phyloP scores from a whole-genome alignment of 2,888 invertebrate species.

The Cylindroiulus punctatus region DNA sequence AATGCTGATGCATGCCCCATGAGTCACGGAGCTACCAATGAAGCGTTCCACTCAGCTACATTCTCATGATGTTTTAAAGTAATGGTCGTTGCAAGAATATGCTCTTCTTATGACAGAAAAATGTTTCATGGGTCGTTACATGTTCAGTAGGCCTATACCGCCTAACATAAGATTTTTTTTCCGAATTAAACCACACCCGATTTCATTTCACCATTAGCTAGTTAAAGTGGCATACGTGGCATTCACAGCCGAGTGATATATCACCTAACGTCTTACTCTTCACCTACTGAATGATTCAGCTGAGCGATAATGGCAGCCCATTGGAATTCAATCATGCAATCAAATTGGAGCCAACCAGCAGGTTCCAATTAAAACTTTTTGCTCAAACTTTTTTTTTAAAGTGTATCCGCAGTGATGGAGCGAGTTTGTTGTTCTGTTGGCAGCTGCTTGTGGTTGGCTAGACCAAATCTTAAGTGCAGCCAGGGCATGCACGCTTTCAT shows the following conservation, averaged over 20 bases:
- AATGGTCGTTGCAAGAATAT: no score
- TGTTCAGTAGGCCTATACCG: no score
- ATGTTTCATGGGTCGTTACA: no score
- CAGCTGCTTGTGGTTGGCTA: constrained; percentile 43
- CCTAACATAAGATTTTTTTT: background rate
- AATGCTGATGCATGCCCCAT: no score
- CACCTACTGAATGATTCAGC: constrained; percentile 40
- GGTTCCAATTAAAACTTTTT: constrained; percentile 45
- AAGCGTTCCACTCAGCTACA: no score
- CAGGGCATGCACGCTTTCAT: constrained; percentile 22
- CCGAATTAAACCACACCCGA: background rate
- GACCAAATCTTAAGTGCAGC: constrained; percentile 39
- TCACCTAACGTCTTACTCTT: constrained; percentile 45
- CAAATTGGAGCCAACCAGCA: background rate
- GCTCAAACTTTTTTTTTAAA: background rate
- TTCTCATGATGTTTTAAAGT: no score
- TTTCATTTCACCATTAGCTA: background rate
- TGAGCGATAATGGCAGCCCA: constrained; percentile 14
- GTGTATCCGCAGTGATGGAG: background rate
- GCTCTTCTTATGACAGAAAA: no score
- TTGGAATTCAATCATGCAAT: constrained; percentile 45
- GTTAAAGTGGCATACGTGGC: constrained; percentile 3
- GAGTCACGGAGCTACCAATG: no score
- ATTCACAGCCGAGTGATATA: background rate
- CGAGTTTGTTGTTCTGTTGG: constrained; percentile 45